phyloP scores from a whole-genome alignment of 2,797 vertebrate genomes.

The Myotis pilosus region DNA sequence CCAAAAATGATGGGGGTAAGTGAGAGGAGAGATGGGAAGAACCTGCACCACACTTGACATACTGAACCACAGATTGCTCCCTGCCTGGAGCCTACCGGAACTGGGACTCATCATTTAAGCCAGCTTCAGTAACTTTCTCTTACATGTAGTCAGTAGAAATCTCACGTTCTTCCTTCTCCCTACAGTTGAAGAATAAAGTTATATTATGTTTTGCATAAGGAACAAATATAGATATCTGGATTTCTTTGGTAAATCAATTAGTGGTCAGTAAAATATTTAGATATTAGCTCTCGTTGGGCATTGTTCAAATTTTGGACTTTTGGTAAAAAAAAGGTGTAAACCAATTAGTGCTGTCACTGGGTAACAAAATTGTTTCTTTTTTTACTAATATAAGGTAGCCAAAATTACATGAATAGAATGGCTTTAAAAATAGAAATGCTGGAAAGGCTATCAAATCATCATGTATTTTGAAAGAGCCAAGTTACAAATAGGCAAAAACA shows the following conservation, averaged over 20 bases:
- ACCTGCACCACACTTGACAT: accelerated
- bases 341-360: background rate
- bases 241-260: conserved; percentile 26
- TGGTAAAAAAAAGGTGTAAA: background rate
- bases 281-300: background rate
- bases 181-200: background rate
- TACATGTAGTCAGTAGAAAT: background rate
- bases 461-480: conserved; percentile 32
- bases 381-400: background rate
- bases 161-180: background rate
- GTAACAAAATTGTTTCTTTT: background rate
- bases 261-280: background rate
- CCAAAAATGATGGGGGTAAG: no score
- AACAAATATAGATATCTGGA: background rate
- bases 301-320: background rate
- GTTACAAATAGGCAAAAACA: conserved; percentile 26
- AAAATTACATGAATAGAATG: background rate
- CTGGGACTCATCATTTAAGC: background rate
- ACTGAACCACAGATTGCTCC: background rate
- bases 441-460: conserved; percentile 28
- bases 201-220: background rate
- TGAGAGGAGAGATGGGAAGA: background rate
- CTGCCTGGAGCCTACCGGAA: background rate
- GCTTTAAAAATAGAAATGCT: conserved; percentile 49
- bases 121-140: background rate